Base-by-base conservation (phyloP, 2,888 invertebrate genomes). In the Apamea sordens region DNA sequence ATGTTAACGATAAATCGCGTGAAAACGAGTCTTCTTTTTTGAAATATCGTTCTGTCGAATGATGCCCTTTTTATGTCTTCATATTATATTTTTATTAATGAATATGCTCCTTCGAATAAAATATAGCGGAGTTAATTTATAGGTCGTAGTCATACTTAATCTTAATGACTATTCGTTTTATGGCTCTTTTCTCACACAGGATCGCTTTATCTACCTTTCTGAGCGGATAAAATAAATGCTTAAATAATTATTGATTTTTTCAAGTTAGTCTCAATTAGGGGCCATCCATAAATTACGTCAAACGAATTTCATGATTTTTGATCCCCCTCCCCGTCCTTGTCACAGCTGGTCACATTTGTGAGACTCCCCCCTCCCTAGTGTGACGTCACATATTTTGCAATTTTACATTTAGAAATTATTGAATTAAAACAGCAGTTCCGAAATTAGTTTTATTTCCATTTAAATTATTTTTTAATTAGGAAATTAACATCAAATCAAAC, bases 121-220 rank as follows among this genome's bases (percentile, higher is more conserved):
- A 82, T 77, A 88, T 79, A 50, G 69, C 44, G 1, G 41, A 77
- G 63, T 73, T 79, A 85, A 89, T 89, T 90, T 85, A 87, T 87
- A 79, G 74, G 63, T 76, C 71, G 70, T 63, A 36, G 85, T 84
- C 83, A 75, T 76, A 44, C 63, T 68, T 65, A 86, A 88, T 88
- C 77, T 75, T 79, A 78, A 83, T 75, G 73, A 71, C 63, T 68
- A 67, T 76, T 67, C 81, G 76, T 79, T 89, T 86, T 82, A 89
- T 73, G 67, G 63, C 6, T 68, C 7, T 56, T 80, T 80, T 69
- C 50, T 71, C 79, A 64, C 68, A 81, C 53, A 79, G 79, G 76
- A 50, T 67, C 36, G 28, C 74, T 83, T 71, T 80, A 85, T 78
- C 61, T 82, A 67, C 47, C 65, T 72, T 70, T 88, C 64, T 68